These are phyloP conservation scores for Crambe crambe DNA, from an alignment of 37 sponge, comb jelly and placozoan species.

Conservation along the genomic window DNA sequence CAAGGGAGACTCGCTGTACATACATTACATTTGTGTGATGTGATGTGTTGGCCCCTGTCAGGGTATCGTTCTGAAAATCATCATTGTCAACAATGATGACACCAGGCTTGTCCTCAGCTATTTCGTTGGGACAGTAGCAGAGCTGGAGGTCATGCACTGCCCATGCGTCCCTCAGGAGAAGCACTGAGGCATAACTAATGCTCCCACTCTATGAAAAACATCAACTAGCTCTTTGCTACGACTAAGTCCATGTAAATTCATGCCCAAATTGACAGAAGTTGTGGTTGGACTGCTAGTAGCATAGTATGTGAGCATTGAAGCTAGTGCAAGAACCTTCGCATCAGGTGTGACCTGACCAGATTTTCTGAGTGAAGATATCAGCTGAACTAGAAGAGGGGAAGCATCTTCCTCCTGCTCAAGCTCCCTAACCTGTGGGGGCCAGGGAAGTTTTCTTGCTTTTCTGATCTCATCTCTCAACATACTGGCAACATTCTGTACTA, in stretches of 20 bases:
- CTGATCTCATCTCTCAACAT: not conserved
- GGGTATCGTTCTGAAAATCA: not conserved
- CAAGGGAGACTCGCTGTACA: too few species aligned
- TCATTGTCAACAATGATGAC: not conserved
- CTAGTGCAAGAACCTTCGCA: not conserved
- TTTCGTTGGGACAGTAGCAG: too few species aligned
- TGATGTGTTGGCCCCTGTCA: not conserved
- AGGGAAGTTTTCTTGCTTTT: not conserved
- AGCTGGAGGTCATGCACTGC: constrained; percentile 2
- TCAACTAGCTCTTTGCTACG: not conserved
- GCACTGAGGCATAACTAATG: not conserved
- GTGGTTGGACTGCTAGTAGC: not conserved
- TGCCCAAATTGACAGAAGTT: not conserved
- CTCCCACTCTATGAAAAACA: not conserved
- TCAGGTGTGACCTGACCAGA: not conserved
- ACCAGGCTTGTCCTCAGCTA: not conserved
- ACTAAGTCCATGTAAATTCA: not conserved
- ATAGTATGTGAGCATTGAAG: constrained; percentile 4
- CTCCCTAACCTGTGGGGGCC: constrained; percentile 4
- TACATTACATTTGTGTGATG: not conserved
- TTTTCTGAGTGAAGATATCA: not conserved
- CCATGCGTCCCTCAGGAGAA: not conserved
- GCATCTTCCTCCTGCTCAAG: not conserved
- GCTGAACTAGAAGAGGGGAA: not conserved
- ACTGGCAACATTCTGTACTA: not conserved